A percentile compares a stretch with the other conserved stretches of the same genome.
Evolutionary conservation across 1,140 invertebrate species (phyloP).

Genomic region (Heliothis subflexa): DNA sequence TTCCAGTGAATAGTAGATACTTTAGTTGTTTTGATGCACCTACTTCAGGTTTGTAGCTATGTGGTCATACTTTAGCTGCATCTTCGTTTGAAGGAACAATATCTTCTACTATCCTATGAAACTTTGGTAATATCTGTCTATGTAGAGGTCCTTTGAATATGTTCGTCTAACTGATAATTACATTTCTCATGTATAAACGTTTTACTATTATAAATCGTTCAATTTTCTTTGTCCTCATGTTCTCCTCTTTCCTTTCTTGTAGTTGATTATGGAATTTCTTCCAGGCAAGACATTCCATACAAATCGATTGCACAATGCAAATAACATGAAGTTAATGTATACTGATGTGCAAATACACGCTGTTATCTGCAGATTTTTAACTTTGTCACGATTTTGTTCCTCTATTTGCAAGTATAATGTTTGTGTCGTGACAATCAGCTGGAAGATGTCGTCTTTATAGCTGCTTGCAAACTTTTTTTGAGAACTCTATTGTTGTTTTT

Average conservation of each 20-base stretch:
- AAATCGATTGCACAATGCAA: background rate
- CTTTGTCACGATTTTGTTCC: constrained; percentile 4
- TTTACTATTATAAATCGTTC: no score
- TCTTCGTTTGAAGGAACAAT: background rate
- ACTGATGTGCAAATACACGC: background rate
- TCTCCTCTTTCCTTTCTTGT: no score
- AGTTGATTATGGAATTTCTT: no score
- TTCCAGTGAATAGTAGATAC: constrained; percentile 20
- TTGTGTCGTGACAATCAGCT: constrained; percentile 3
- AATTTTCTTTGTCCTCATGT: no score
- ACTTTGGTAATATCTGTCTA: no score
- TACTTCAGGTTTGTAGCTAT: background rate
- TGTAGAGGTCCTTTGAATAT: no score
- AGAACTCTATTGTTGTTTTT: background rate
- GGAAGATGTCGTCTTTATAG: background rate
- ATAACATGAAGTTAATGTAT: background rate
- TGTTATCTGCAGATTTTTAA: constrained; percentile 15
- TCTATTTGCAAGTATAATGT: constrained; percentile 2
- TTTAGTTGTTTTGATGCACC: background rate
- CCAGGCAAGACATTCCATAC: no score
- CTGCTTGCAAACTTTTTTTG: background rate
- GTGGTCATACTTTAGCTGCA: background rate
- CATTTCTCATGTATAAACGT: no score
- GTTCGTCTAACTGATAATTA: no score
- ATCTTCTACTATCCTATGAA: no score